These are phyloP conservation scores for Drosophila grimshawi DNA, from an alignment of 1,140 invertebrate genomes.

Conservation along the genomic window DNA sequence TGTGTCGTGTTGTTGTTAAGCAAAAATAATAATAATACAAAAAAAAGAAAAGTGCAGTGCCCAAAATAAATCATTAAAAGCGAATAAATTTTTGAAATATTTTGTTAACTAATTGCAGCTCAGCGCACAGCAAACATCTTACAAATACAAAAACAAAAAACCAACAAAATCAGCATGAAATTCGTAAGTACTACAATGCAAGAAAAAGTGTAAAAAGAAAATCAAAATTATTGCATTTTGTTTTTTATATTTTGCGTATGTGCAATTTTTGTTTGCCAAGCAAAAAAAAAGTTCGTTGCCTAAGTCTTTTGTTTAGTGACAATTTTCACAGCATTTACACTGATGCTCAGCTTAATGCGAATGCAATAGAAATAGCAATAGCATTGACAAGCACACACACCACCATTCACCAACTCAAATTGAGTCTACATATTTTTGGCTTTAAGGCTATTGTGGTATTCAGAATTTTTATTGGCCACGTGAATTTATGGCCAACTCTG, in stretches of 20 bases:
- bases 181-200: slow-evolving; percentile 72
- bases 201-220: slow-evolving; percentile 12
- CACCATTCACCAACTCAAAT: slow-evolving; percentile 53
- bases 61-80: slow-evolving; percentile 48
- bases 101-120: slow-evolving; percentile 81
- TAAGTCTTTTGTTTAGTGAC: slow-evolving; percentile 72
- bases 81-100: slow-evolving; percentile 64
- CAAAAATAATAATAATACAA: neutral
- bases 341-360: slow-evolving; percentile 27
- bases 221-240: slow-evolving; percentile 13
- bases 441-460: slow-evolving; percentile 29
- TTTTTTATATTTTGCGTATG: slow-evolving; percentile 36
- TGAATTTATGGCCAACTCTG: slow-evolving; percentile 69
- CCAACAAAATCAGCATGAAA: slow-evolving; percentile 74
- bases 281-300: slow-evolving; percentile 61
- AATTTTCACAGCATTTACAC: slow-evolving; percentile 53
- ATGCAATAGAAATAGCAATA: slow-evolving; percentile 25
- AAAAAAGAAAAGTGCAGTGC: slow-evolving; percentile 51
- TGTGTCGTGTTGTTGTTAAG: slow-evolving; percentile 1
- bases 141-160: slow-evolving; percentile 43
- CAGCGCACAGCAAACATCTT: slow-evolving; percentile 20
- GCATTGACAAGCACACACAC: slow-evolving; percentile 33
- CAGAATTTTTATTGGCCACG: slow-evolving; percentile 77
- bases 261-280: slow-evolving; percentile 22
- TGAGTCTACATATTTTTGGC: slow-evolving; percentile 49